Percentiles rank a stretch among this genome's conserved stretches.
Conservation (phyloP, 2,113 vertebrate genomes). For the Podarcis raffonei region DNA sequence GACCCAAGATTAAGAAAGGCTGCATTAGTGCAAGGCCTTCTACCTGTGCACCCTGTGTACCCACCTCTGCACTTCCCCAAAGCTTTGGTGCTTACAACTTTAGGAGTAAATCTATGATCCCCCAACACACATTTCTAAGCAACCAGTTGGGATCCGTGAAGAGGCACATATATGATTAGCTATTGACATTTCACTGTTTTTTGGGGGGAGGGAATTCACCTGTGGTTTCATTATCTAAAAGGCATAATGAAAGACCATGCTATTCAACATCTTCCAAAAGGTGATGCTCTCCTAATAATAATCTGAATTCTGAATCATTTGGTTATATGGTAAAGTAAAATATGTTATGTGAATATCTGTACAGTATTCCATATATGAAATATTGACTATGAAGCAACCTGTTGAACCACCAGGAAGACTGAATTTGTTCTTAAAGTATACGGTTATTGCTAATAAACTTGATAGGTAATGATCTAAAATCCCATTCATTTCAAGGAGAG, state of each 20-base stretch:
- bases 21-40: too few species aligned
- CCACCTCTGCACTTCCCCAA: too few species aligned
- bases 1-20: too few species aligned
- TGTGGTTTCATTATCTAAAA: too few species aligned
- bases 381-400: conserved; percentile 23
- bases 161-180: too few species aligned
- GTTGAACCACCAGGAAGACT: conserved; percentile 9
- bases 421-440: conserved; percentile 13
- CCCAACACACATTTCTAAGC: too few species aligned
- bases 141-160: too few species aligned
- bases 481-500: not conserved
- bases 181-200: too few species aligned
- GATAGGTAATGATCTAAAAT: not conserved
- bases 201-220: too few species aligned
- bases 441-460: not conserved
- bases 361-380: conserved; percentile 24
- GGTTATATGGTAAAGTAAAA: not conserved
- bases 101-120: too few species aligned
- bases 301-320: not conserved
- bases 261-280: not conserved
- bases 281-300: not conserved
- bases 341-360: conserved; percentile 28
- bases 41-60: not conserved
- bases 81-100: too few species aligned
- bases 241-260: too few species aligned